Base-by-base conservation (phyloP, 2,888 invertebrate genomes). In the Smittia aterrima region DNA sequence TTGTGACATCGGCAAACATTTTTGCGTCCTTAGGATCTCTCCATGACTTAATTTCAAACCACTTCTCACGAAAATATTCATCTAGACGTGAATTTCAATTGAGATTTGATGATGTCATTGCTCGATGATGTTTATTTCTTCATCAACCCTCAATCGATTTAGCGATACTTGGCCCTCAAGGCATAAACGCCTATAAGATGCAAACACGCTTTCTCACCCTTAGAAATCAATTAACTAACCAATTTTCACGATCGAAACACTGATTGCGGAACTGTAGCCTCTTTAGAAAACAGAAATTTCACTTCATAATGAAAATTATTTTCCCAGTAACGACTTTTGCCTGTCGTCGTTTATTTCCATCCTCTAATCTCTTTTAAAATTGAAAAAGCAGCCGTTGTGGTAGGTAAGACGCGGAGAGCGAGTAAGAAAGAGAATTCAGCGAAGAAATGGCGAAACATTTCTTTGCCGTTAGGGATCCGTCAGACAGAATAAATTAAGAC, bases 401-500 rank as follows among this genome's bases (percentile, higher is more conserved):
- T 47, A 47, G 47, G 47, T 47, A 47, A 6, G 47, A n/a, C n/a
- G 47, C 2, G 16, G 47, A 13, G 47, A 47, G n/a, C 9, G 32
- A n/a, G n/a, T n/a, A 38, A 47, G 47, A 16, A 38, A 38, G 38
- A 7, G 13, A 11, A 47, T 58, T 58, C 58, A 22, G n/a, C 22
- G 22, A 18, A 9, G 58, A 58, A 58, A 58, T 22, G 4, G 22
- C 58, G n/a, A 58, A 58, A 13, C 58, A 58, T n/a, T 22, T 58
- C 16, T n/a, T 7, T 20, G 58, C 6, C 58, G 4, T 58, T 6
- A 58, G 58, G 58, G 58, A 58, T 58, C 16, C 47, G n/a, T 47
- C 47, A 47, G 58, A 58, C 22, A 22, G 58, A 58, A 58, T 58
- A 58, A 58, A 58, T 58, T 58, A 58, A 22, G 58, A 58, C 58